A percentile compares a stretch with the other conserved stretches of the same genome.
Conservation (phyloP, 2,888 invertebrate genomes). For the Trileptium ribeirensis region DNA sequence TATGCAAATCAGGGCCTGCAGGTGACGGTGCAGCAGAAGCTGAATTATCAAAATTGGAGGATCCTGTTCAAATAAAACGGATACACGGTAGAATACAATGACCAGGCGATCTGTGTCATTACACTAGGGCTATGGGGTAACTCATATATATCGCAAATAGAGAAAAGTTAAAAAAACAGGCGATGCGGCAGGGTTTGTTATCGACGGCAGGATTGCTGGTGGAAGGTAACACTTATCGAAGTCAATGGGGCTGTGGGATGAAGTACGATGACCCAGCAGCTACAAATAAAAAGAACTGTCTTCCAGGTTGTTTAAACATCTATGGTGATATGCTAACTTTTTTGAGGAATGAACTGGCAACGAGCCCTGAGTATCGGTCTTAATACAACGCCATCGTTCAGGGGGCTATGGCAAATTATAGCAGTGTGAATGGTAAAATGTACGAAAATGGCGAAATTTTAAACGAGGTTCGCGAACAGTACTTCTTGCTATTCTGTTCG, state of each 20-base stretch:
- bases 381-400: too few species aligned
- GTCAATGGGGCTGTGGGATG: not conserved
- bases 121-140: not conserved
- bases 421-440: too few species aligned
- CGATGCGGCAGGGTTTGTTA: not conserved
- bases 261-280: not conserved
- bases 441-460: too few species aligned
- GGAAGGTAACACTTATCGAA: not conserved
- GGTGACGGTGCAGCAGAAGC: not conserved
- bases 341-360: not conserved
- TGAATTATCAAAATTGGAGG: not conserved
- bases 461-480: too few species aligned
- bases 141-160: not conserved
- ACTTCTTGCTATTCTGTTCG: too few species aligned
- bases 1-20: not conserved
- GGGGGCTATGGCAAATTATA: too few species aligned
- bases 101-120: not conserved
- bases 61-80: not conserved
- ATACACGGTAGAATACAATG: not conserved
- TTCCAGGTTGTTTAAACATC: not conserved
- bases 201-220: not conserved
- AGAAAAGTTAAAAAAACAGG: not conserved
- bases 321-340: not conserved
- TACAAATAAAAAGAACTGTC: not conserved
- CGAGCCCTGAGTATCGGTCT: too few species aligned